Evolutionary conservation across 1,140 invertebrate genomes (phyloP).

Genomic region (Mylabris phalerata): DNA sequence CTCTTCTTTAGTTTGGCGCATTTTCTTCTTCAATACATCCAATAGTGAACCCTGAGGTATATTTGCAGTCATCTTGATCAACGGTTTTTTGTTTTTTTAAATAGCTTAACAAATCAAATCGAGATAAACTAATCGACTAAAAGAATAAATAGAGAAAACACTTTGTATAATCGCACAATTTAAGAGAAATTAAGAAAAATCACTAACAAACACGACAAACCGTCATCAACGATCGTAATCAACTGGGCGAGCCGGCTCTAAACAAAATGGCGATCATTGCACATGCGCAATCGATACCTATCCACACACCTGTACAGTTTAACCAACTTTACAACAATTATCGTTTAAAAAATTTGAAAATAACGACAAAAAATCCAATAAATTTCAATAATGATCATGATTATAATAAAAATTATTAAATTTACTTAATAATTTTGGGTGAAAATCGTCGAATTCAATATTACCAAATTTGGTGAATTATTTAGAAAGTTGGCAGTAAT

Average conservation of each 20-base stretch:
- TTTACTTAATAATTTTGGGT: no score
- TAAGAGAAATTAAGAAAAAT: not conserved
- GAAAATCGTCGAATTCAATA: no score
- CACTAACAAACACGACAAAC: constrained; percentile 4
- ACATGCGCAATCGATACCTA: constrained; percentile 22
- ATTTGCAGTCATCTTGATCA: constrained; percentile 66
- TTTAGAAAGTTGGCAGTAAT: no score
- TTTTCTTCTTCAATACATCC: constrained; percentile 98
- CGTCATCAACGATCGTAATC: constrained; percentile 10
- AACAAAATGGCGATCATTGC: constrained; percentile 28
- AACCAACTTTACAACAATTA: no score
- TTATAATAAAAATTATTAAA: no score
- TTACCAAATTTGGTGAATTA: no score
- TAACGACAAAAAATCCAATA: not conserved
- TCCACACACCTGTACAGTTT: no score
- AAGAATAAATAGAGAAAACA: not conserved
- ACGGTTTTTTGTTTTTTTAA: not conserved
- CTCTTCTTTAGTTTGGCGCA: constrained; percentile 96
- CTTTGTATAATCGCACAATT: not conserved
- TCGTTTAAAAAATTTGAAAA: no score
- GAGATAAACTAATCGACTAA: not conserved
- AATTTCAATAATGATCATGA: no score
- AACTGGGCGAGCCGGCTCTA: constrained; percentile 36
- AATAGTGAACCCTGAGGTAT: constrained; percentile 80
- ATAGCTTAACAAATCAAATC: no score